Base-by-base conservation (phyloP, 2,797 vertebrate species). In the Sebastes miniatus region DNA sequence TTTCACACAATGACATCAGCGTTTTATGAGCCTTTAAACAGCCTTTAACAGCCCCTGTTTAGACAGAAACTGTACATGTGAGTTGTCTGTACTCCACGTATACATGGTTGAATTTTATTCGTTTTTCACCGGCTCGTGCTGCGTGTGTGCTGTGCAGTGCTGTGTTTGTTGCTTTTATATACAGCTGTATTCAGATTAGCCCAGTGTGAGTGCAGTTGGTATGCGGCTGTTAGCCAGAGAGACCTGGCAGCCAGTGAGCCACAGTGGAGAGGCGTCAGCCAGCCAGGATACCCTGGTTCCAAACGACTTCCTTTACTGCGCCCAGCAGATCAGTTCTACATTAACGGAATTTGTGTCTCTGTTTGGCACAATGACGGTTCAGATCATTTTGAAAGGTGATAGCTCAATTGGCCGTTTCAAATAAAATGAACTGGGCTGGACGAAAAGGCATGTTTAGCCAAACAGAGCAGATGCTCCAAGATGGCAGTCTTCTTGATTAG, bases 291-390 rank as follows among this genome's bases (percentile, higher is more conserved):
- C 56, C 58, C 69, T 20, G 54, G 24, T 77, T 90, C 89, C 88
- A 89, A 88, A 85, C 70, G 72, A 90, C 85, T 89, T 88, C 83
- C 81, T 89, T 76, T 78, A 83, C 80, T 81, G 84, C 76, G 76
- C 78, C 84, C 83, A 79, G 72, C 56, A 82, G 79, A 91, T 89
- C 85, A 81, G 59, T 81, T 90, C 62, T 8, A 69, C 86, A 80
- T 89, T 78, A 85, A 81, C 64, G 68, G 67, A 69, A 85, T 84
- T 86, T 86, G 80, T 70, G 71, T 83, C 66, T 67, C 52, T 36
- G 79, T 84, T 86, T 90, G 79, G 83, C 80, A 73, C 79, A 57
- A 3, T 43, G 54, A 76, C 1, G 52, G 52, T 73, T 79, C 64
- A 68, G 39, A 83, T 87, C 52, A 79, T 50, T 85, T 61, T 64